These are phyloP conservation scores for Muricea muricata DNA, from an alignment of 92 coral and sea anemone genomes.

Conservation along the genomic window DNA sequence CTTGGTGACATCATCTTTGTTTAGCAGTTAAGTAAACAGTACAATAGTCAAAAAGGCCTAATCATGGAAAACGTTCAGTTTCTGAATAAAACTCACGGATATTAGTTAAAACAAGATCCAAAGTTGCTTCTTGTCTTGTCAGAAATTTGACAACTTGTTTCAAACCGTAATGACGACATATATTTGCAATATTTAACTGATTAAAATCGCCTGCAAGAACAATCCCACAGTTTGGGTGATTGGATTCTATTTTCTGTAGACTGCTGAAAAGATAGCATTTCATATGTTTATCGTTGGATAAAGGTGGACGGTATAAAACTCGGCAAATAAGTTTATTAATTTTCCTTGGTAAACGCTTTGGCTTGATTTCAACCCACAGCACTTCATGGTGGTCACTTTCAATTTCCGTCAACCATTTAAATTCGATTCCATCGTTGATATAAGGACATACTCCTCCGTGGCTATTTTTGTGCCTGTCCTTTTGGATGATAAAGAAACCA, in stretches of 20 bases:
- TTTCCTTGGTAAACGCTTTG: slow-evolving; percentile 3
- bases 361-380: neutral
- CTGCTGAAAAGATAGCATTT: neutral
- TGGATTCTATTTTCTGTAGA: neutral
- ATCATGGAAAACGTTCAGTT: neutral
- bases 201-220: too few species aligned
- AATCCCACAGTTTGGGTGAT: neutral
- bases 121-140: neutral
- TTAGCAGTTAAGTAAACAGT: neutral
- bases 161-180: too few species aligned
- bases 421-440: neutral
- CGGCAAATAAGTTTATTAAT: neutral
- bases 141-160: too few species aligned
- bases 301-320: neutral
- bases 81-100: neutral
- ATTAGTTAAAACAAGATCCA: neutral
- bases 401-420: neutral
- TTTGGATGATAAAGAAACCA: neutral
- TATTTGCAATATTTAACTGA: too few species aligned
- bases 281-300: neutral
- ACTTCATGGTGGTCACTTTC: neutral
- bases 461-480: neutral
- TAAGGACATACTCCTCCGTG: neutral
- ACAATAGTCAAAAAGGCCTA: neutral
- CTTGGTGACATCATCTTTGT: neutral